Conservation (phyloP, 2,888 invertebrate species). For the Eupelmus urozonus region DNA sequence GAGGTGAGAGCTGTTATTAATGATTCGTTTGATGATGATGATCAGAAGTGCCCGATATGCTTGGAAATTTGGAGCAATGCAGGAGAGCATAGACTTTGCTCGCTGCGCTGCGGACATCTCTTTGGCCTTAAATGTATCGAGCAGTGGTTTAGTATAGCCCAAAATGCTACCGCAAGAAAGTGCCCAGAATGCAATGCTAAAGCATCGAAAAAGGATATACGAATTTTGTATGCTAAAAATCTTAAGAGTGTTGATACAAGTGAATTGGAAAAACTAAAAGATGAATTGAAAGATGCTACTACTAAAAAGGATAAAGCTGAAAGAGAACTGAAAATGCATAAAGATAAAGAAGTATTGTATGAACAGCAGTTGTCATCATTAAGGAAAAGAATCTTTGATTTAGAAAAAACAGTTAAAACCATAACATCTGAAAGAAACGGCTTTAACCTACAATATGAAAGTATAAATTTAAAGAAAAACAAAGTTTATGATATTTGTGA, state of each 20-base stretch:
- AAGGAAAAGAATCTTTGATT: slow-evolving; percentile 66
- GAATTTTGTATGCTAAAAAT: slow-evolving; percentile 88
- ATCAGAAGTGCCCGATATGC: slow-evolving; percentile 87
- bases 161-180: slow-evolving; percentile 79
- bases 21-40: slow-evolving; percentile 36
- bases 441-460: slow-evolving; percentile 66
- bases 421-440: slow-evolving; percentile 61
- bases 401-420: slow-evolving; percentile 62
- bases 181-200: slow-evolving; percentile 94
- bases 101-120: slow-evolving; percentile 94
- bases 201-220: slow-evolving; percentile 84
- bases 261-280: slow-evolving; percentile 83
- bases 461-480: slow-evolving; percentile 80
- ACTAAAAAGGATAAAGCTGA: slow-evolving; percentile 61
- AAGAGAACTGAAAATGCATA: slow-evolving; percentile 81
- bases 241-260: slow-evolving; percentile 88
- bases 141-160: slow-evolving; percentile 84
- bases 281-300: slow-evolving; percentile 60
- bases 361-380: slow-evolving; percentile 74
- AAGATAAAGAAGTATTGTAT: slow-evolving; percentile 80
- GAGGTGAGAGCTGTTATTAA: background rate
- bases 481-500: slow-evolving; percentile 82
- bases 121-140: slow-evolving; percentile 91
- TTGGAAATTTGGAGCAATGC: slow-evolving; percentile 92
- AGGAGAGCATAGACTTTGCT: slow-evolving; percentile 91